Conservation (phyloP, 2,797 vertebrate species). For the Lagodon rhomboides region DNA sequence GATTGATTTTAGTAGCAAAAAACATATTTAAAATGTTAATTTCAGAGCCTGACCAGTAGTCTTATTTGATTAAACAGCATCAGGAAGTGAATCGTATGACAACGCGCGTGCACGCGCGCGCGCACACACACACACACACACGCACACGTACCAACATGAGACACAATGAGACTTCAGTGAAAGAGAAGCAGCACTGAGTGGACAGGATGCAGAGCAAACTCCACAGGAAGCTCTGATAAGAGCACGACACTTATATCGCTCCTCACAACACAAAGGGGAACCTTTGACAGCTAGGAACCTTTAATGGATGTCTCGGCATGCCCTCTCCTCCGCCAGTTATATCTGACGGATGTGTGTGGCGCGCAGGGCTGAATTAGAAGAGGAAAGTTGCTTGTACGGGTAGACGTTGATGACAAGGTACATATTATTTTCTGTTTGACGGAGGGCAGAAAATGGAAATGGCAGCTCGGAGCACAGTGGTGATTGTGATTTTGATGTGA, state of each 20-base stretch:
- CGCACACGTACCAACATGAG: conserved; percentile 32
- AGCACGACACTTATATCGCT: conserved; percentile 82
- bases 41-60: conserved; percentile 42
- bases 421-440: conserved; percentile 80
- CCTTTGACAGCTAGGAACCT: conserved; percentile 86
- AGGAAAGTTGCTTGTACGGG: conserved; percentile 74
- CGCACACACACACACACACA: conserved; percentile 16
- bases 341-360: conserved; percentile 78
- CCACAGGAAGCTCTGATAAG: conserved; percentile 86
- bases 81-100: conserved; percentile 38
- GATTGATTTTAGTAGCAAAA: neutral
- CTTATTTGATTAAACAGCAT: conserved; percentile 39
- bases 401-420: conserved; percentile 78
- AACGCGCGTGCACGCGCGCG: conserved; percentile 22
- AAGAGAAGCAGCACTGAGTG: conserved; percentile 78
- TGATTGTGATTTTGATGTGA: conserved; percentile 77
- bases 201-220: conserved; percentile 84
- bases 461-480: conserved; percentile 59
- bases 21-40: neutral
- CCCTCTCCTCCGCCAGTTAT: conserved; percentile 74
- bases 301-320: conserved; percentile 85
- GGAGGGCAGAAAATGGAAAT: conserved; percentile 78
- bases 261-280: conserved; percentile 84
- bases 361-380: conserved; percentile 73
- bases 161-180: conserved; percentile 73